Base-by-base conservation (phyloP, 2,113 vertebrate genomes). In the Coregonus clupeaformis region DNA sequence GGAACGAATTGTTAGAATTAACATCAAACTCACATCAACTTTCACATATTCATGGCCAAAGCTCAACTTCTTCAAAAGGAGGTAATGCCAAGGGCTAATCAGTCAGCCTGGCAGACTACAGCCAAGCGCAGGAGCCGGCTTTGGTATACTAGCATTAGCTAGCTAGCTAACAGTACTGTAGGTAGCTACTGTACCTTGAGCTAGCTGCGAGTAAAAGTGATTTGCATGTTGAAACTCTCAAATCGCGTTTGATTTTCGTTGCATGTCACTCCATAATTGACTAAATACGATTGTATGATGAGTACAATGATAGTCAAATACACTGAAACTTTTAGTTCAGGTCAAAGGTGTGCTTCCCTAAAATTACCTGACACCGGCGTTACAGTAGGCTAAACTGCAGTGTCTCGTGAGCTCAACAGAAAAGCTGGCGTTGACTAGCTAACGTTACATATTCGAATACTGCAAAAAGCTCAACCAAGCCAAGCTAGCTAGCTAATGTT, bases 1-100 rank as follows among this genome's bases (percentile, higher is more conserved):
- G 81, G n/a, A 36, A 60, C 69, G 0, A 22, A 22, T 60, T 24
- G n/a, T 60, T 60, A 60, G n/a, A 60, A 60, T n/a, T 60, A 60
- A 60, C n/a, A 60, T 52, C 49, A 60, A 24, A 60, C 1, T 60
- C 20, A 60, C 57, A 24, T 22, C 16, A 24, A 22, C 57, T 60
- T 60, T 60, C 57, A 60, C 57, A 60, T 22, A 66, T 42, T 42
- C 36, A 66, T 32, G 27, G 64, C 16, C 27, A 32, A 36, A 32
- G 1, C 4, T 66, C 64, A 20, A 32, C 6, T 20, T 66, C 64
- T 36, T 32, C 14, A 14, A 16, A 14, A 59, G 29, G 27, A 18
- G 29, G 36, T 6, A 29, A 18, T 32, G 29, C 29, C 64, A n/a
- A 5, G 64, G 64, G 22, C 16, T 66, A 66, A 25, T 16, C 29